Evolutionary conservation across 2,888 invertebrate genomes (phyloP).

Genomic region (Pyrrhosoma nymphula): DNA sequence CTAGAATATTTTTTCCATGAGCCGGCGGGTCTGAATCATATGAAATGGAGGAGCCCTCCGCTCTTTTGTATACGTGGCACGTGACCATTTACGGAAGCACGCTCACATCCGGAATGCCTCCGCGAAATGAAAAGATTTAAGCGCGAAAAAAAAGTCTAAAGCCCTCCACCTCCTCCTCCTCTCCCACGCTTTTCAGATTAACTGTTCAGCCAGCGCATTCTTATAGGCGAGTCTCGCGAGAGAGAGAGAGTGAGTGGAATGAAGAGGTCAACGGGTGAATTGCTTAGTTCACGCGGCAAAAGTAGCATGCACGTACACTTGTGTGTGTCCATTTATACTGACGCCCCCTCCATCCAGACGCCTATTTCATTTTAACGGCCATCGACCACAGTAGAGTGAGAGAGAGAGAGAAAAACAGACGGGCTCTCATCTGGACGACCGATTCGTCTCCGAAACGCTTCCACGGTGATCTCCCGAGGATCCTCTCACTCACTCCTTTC

Average conservation of each 20-base stretch:
- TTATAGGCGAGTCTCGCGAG: background rate
- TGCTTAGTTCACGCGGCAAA: background rate
- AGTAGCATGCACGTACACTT: background rate
- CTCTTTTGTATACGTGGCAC: constrained; percentile 48
- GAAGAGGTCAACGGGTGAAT: constrained; percentile 2
- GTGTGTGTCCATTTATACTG: background rate
- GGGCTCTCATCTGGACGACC: background rate
- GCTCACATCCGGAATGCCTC: constrained; percentile 38
- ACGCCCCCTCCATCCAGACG: background rate
- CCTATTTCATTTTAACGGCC: background rate
- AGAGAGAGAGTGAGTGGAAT: background rate
- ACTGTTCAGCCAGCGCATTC: background rate
- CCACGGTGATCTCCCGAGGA: background rate
- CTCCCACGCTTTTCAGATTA: background rate
- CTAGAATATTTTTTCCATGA: background rate
- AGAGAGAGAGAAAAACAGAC: background rate
- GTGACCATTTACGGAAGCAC: constrained; percentile 37
- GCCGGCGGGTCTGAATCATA: background rate
- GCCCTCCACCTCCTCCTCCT: background rate
- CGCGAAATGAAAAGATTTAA: constrained; percentile 13
- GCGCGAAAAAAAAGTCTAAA: constrained; percentile 19
- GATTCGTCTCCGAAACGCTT: constrained; percentile 1
- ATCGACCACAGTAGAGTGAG: background rate
- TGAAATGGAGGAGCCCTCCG: background rate
- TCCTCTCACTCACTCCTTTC: background rate